Evolutionary conservation across 2,113 vertebrate species (phyloP).

Genomic region (chimpanzee (Pan troglodytes)): NHGRI_mPanTro3-v2.1_pri NC_072418.2:31665501-31666000

Average conservation of each 20-base stretch:
- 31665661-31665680: not conserved
- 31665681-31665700: not conserved
- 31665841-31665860: not conserved
- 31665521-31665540: slow-evolving; percentile 17
- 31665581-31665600: not conserved
- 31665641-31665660: not conserved
- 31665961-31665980: not conserved
- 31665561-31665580: slow-evolving; percentile 44
- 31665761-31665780: not conserved
- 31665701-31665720: slow-evolving; percentile 12
- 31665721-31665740: not conserved
- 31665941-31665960: not conserved
- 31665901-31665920: not conserved
- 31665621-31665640: slow-evolving; percentile 28
- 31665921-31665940: not conserved
- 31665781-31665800: not conserved
- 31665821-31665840: not conserved
- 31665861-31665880: not conserved
- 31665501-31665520: not conserved
- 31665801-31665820: not conserved
- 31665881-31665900: not conserved
- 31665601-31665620: slow-evolving; percentile 48
- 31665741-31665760: not conserved
- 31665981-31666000: not conserved
- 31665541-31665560: not conserved